Evolutionary conservation across 2,113 vertebrate species (phyloP), one percentile per base, ranked within the genome.

Genomic region (Indri indri): DNA sequence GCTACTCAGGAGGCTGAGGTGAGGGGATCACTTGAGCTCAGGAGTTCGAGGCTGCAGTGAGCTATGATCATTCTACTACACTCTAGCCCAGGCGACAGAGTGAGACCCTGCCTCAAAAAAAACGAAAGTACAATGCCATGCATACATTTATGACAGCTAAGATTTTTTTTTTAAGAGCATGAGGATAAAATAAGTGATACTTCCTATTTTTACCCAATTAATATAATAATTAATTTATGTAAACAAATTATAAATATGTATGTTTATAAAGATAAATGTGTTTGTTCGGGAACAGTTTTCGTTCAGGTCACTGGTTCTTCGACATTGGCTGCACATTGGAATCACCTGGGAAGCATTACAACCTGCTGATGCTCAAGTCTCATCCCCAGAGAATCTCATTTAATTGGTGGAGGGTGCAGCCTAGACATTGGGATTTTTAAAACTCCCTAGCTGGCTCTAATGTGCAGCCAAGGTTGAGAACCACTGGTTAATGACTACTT

Each of bases 361-460:
- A 94, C 81, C 54, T 65, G 9, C 63, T 23, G 3, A 57, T 92
- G 42, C 14, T 20, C 27, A 42, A 32, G 13, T 88, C 91, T 85
- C 79, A 10, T 52, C 66, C 73, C 42, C 20, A 20, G 79, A 84
- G 45, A 88, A 22, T 76, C 63, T 76, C 23, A n/a, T 87, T 61
- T 95, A 61, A 86, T 65, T 40, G 32, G 2, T 63, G 18, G 86
- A 32, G 37, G 61, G 27, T 57, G 47, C 61, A 81, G 71, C 76
- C 42, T 66, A n/a, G 77, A 22, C 27, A 45, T 4, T 63, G 34
- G 37, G 59, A 50, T 47, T 52, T 95, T 86, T 77, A 88, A 73
- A 81, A 92, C 22, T 97, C 95, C 82, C 77, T 68, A 95, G 54
- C 12, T 89, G 63, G 83, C 47, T 77, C 65, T 95, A 94, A 94